phyloP scores from a whole-genome alignment of 2,888 invertebrate species.

The Horisme vitalbata region DNA sequence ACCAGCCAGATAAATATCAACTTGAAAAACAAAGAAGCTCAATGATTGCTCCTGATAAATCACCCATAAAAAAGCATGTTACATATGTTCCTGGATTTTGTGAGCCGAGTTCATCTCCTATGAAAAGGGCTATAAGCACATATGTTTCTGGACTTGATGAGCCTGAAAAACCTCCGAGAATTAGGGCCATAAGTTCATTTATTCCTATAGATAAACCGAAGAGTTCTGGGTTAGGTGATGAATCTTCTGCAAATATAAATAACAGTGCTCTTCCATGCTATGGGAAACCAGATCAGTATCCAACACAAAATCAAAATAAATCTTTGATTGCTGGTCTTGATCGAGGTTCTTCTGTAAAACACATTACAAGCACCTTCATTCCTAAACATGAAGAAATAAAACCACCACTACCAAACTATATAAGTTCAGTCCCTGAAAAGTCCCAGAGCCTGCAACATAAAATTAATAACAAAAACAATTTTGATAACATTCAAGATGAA shows the following conservation, averaged over 20 bases:
- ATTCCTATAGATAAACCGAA: conserved; percentile 15
- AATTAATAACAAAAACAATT: conserved; percentile 3
- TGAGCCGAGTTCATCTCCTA: conserved; percentile 1
- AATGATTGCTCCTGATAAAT: not conserved
- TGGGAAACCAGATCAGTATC: not conserved
- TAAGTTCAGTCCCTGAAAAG: not conserved
- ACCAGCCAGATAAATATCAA: conserved; percentile 5
- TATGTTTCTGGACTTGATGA: conserved; percentile 7
- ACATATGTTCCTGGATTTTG: conserved; percentile 7
- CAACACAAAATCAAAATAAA: not conserved
- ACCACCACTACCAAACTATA: not conserved
- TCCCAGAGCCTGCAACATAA: conserved; percentile 10
- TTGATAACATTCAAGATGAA: conserved; percentile 53
- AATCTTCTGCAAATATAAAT: conserved; percentile 1
- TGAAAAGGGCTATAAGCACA: conserved; percentile 7
- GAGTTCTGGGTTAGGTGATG: not conserved
- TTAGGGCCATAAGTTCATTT: conserved; percentile 19
- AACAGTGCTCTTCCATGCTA: not conserved
- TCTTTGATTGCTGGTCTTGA: conserved; percentile 1
- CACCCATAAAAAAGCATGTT: not conserved
- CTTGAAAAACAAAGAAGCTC: not conserved
- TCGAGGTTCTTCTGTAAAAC: not conserved
- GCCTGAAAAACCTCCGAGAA: conserved; percentile 5
- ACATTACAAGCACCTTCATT: conserved; percentile 1
- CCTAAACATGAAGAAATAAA: conserved; percentile 4